These are phyloP conservation scores for Drusus annulatus DNA, from an alignment of 1,140 invertebrate genomes.

Conservation along the genomic window DNA sequence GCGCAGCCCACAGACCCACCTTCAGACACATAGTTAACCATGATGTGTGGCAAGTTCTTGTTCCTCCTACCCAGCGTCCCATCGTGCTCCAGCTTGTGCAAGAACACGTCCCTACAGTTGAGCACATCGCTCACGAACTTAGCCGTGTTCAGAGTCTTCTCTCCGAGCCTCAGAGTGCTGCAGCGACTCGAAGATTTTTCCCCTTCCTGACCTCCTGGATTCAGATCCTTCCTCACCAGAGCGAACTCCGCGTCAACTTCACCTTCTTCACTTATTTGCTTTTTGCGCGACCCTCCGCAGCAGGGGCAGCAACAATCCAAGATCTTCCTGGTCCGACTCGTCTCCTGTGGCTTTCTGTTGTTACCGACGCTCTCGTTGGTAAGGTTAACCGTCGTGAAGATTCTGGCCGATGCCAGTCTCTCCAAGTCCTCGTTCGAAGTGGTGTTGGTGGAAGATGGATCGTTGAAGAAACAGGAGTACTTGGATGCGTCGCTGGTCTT, in stretches of 20 bases:
- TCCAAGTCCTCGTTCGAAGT: conserved; percentile 52
- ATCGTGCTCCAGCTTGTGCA: conserved; percentile 56
- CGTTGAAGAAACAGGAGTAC: conserved; percentile 60
- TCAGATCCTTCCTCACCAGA: conserved; percentile 64
- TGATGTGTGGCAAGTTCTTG: conserved; percentile 39
- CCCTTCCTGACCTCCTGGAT: neutral
- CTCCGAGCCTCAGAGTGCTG: conserved; percentile 45
- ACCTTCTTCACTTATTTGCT: conserved; percentile 61
- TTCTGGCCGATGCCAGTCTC: conserved; percentile 30
- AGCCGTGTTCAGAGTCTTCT: conserved; percentile 40
- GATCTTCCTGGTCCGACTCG: neutral
- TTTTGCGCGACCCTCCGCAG: conserved; percentile 45
- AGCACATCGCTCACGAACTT: conserved; percentile 55
- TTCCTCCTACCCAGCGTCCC: conserved; percentile 44
- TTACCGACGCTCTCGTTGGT: conserved; percentile 44
- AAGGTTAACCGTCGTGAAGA: conserved; percentile 43
- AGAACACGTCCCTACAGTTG: conserved; percentile 52
- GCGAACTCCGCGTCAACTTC: conserved; percentile 68
- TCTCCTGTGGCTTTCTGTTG: conserved; percentile 44
- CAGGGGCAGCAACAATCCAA: conserved; percentile 53
- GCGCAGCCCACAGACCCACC: conserved; percentile 31
- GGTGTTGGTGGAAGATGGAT: conserved; percentile 52
- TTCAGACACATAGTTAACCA: conserved; percentile 49
- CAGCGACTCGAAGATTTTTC: conserved; percentile 38
- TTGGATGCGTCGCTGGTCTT: conserved; percentile 58